These are phyloP conservation scores for Steinernema hermaphroditum DNA, from an alignment of 2,888 invertebrate species.

Conservation along the genomic window DNA sequence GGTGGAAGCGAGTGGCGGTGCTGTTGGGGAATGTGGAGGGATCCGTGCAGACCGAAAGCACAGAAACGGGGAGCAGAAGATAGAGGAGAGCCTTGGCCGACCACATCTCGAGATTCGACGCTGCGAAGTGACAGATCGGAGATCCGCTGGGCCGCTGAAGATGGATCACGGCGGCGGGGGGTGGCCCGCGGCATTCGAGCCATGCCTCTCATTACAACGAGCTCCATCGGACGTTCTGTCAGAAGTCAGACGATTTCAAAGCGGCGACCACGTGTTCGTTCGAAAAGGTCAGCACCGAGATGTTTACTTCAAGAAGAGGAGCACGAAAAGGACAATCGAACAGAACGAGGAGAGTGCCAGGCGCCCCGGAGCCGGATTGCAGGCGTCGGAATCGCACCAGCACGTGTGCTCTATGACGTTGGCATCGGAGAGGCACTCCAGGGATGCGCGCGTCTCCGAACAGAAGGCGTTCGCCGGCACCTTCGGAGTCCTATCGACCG, in stretches of 20 bases:
- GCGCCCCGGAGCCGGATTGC: slow-evolving; percentile 32
- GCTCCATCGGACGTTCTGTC: background rate
- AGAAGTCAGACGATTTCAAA: background rate
- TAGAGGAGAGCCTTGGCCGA: background rate
- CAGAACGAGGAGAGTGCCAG: background rate
- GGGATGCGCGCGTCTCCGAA: background rate
- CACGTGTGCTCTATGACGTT: slow-evolving; percentile 38
- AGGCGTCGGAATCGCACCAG: slow-evolving; percentile 41
- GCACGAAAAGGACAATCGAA: background rate
- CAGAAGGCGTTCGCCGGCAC: slow-evolving; percentile 20
- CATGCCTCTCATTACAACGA: slow-evolving; percentile 8
- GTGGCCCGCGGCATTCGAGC: slow-evolving; percentile 12
- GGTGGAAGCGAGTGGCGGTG: slow-evolving; percentile 4
- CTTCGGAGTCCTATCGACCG: slow-evolving; percentile 1
- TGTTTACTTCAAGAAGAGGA: background rate
- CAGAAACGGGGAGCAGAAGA: background rate
- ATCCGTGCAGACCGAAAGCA: background rate
- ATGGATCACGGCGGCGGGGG: background rate
- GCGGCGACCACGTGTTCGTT: background rate
- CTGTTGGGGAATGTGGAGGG: slow-evolving; percentile 8
- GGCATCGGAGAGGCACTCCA: slow-evolving; percentile 40
- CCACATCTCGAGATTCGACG: background rate
- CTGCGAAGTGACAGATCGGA: background rate
- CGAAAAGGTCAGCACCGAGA: too few relatives aligned
- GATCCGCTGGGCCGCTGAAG: too few relatives aligned